phyloP scores from a whole-genome alignment of 2,888 invertebrate species.

The Encarsia formosa region DNA sequence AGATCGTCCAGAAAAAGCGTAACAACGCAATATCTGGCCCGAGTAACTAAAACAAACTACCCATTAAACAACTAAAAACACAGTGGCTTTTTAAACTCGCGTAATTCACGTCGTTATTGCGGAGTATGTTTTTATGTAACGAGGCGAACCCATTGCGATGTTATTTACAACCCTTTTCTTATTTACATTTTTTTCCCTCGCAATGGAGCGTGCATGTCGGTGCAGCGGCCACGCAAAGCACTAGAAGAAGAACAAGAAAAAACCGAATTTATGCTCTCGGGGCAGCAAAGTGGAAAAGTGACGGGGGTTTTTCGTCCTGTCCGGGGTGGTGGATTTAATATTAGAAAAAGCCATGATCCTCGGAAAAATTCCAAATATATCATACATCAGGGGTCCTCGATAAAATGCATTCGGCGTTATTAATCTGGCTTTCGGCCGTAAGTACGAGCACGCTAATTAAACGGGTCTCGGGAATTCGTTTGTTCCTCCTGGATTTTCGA shows the following conservation, averaged over 20 bases:
- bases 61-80: no score
- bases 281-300: no score
- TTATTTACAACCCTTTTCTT: constrained; percentile 5
- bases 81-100: no score
- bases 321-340: constrained; percentile 5
- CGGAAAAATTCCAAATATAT: constrained; percentile 1
- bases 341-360: constrained; percentile 1
- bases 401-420: constrained; percentile 10
- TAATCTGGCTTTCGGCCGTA: constrained; percentile 7
- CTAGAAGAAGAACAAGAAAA: constrained; percentile 14
- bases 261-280: no score
- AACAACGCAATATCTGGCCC: no score
- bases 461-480: constrained; percentile 5
- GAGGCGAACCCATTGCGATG: constrained; percentile 1
- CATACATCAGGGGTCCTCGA: constrained; percentile 11
- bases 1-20: no score
- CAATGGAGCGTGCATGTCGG: neutral
- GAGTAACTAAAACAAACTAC: no score
- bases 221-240: no score
- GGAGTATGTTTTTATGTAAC: constrained; percentile 9
- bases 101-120: no score
- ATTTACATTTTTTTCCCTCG: constrained; percentile 14
- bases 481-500: constrained; percentile 2
- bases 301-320: constrained; percentile 3
- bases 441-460: constrained; percentile 10